phyloP scores from a whole-genome alignment of 1,140 invertebrate species.

The Aphaenogaster rudis region DNA sequence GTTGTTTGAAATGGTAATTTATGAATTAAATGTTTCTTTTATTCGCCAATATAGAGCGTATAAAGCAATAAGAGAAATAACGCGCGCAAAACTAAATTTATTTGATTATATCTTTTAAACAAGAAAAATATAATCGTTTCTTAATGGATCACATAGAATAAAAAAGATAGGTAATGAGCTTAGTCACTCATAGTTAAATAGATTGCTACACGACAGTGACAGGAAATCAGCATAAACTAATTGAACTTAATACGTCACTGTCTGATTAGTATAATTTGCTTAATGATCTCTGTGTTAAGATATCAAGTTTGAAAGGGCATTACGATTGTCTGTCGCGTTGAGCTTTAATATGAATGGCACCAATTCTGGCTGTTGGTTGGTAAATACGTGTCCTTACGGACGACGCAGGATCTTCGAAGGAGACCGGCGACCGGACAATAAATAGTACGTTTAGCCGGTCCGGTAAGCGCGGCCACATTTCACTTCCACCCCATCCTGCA shows the following conservation, averaged over 20 bases:
- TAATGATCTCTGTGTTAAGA: not conserved
- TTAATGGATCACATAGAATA: not conserved
- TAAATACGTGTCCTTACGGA: constrained; percentile 39
- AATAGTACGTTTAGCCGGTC: constrained; percentile 70
- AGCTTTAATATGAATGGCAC: constrained; percentile 21
- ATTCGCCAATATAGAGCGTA: not conserved
- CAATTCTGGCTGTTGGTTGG: constrained; percentile 34
- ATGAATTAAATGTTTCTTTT: constrained; percentile 1
- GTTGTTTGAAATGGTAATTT: constrained; percentile 9
- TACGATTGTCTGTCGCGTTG: not conserved
- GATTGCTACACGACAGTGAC: not conserved
- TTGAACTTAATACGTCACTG: not conserved
- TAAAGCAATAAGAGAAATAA: not conserved
- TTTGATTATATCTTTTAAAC: not conserved
- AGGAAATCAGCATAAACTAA: not conserved
- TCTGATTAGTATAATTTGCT: not conserved
- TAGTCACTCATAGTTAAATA: not conserved
- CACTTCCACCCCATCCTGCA: constrained; percentile 69
- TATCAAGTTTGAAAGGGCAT: not conserved
- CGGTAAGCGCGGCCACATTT: constrained; percentile 69
- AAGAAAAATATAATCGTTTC: not conserved
- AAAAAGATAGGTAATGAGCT: not conserved
- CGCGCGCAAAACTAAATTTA: not conserved
- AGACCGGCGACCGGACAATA: constrained; percentile 63
- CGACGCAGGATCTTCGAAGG: constrained; percentile 38